Conservation (phyloP, 1,140 invertebrate genomes). For the Hyphantria cunea region DNA sequence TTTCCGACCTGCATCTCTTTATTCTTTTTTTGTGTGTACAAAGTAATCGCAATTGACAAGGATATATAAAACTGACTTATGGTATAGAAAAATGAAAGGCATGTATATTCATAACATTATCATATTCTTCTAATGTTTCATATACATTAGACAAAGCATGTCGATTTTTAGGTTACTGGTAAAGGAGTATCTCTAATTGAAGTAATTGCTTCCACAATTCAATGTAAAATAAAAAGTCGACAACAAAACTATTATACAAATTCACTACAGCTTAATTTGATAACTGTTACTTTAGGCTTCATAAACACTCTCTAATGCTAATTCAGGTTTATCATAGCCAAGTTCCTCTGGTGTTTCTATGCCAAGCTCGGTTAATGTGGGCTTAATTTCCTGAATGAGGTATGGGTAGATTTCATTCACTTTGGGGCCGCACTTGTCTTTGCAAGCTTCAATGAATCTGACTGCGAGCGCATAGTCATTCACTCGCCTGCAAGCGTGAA, state of each 20-base stretch:
- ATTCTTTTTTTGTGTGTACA: too few species aligned
- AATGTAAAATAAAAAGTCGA: conserved; percentile 63
- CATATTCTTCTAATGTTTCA: conserved; percentile 39
- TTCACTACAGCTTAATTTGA: conserved; percentile 65
- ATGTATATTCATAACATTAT: conserved; percentile 47
- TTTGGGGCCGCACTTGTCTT: conserved; percentile 93
- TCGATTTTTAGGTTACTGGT: conserved; percentile 48
- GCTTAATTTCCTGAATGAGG: conserved; percentile 95
- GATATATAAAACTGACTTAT: too few species aligned
- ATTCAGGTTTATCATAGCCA: conserved; percentile 98
- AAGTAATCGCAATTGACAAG: too few species aligned
- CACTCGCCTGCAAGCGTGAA: conserved; percentile 95
- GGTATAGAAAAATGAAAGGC: conserved; percentile 50
- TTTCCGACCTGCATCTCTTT: too few species aligned
- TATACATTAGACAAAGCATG: conserved; percentile 58
- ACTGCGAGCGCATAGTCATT: conserved; percentile 97
- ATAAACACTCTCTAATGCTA: conserved; percentile 90
- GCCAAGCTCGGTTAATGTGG: conserved; percentile 96
- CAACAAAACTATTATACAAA: conserved; percentile 75
- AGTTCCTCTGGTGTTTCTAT: conserved; percentile 97
- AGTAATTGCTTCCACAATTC: conserved; percentile 53
- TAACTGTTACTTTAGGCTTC: conserved; percentile 77
- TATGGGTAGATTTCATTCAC: conserved; percentile 94
- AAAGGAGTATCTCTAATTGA: conserved; percentile 47
- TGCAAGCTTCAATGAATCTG: conserved; percentile 95